phyloP scores from a whole-genome alignment of 1,140 invertebrate species.

The Eumaeus atala region DNA sequence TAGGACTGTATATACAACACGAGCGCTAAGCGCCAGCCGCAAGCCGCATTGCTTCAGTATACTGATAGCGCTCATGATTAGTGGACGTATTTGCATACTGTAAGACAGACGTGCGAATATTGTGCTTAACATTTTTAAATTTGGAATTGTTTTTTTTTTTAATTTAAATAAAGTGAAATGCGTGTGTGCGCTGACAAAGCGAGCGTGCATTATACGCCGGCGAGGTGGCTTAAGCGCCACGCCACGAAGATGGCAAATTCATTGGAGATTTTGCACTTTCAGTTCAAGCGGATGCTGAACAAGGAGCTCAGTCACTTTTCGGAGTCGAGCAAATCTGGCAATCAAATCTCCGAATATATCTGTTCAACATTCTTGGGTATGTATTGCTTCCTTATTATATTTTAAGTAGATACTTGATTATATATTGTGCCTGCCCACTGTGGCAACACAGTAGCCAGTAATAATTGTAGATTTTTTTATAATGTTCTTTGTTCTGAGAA shows the following conservation, averaged over 20 bases:
- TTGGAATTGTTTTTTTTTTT: slow-evolving; percentile 12
- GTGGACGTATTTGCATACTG: slow-evolving; percentile 31
- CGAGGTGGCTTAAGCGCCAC: slow-evolving; percentile 52
- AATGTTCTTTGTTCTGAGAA: no score
- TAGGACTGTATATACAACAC: not conserved
- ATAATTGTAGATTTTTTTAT: no score
- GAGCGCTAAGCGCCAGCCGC: slow-evolving; percentile 25
- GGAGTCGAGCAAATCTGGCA: slow-evolving; percentile 98
- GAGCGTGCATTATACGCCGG: slow-evolving; percentile 46
- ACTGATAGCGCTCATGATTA: slow-evolving; percentile 46
- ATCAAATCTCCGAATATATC: slow-evolving; percentile 99
- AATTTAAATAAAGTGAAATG: slow-evolving; percentile 39
- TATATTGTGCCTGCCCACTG: no score
- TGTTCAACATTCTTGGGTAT: slow-evolving; percentile 98
- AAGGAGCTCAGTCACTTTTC: slow-evolving; percentile 99
- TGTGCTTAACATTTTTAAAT: not conserved
- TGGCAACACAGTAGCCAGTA: no score
- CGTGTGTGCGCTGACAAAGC: slow-evolving; percentile 57
- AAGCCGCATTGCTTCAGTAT: slow-evolving; percentile 41
- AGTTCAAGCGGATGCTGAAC: slow-evolving; percentile 99
- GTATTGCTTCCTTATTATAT: slow-evolving; percentile 42
- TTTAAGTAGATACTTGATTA: no score
- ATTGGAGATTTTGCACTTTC: slow-evolving; percentile 74
- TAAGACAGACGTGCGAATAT: slow-evolving; percentile 6
- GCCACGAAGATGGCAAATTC: slow-evolving; percentile 55